These are phyloP conservation scores for Uloborus diversus DNA, from an alignment of 1,140 invertebrate species.

Conservation along the genomic window DNA sequence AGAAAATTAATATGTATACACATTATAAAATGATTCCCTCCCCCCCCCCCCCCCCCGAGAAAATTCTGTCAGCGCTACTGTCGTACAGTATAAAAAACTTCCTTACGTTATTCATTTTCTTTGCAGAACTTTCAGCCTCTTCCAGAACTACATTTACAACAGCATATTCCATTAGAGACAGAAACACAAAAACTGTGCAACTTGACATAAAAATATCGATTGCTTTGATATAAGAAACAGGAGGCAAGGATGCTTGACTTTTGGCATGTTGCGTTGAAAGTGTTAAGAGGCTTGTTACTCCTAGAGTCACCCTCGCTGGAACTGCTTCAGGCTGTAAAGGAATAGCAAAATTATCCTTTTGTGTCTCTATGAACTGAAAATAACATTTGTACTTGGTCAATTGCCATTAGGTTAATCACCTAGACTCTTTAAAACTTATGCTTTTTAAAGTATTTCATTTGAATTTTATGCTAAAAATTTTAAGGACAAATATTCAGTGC, in stretches of 20 bases:
- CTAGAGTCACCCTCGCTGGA: slow-evolving; percentile 86
- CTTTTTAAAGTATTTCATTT: too few species aligned
- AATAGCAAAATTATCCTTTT: not conserved
- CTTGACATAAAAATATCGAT: slow-evolving; percentile 61
- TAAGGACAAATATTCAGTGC: too few species aligned
- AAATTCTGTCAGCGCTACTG: too few species aligned
- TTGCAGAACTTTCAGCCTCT: slow-evolving; percentile 61
- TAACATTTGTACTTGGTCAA: too few species aligned
- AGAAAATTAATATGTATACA: too few species aligned
- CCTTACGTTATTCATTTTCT: slow-evolving; percentile 41
- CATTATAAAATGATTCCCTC: too few species aligned
- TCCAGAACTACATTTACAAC: slow-evolving; percentile 79
- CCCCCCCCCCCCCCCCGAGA: too few species aligned
- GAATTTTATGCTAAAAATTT: too few species aligned
- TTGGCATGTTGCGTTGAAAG: slow-evolving; percentile 92
- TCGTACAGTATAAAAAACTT: not conserved
- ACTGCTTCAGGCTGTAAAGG: slow-evolving; percentile 82
- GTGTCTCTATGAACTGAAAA: not conserved
- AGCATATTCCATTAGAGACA: slow-evolving; percentile 94
- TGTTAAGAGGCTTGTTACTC: slow-evolving; percentile 88
- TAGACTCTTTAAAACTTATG: too few species aligned
- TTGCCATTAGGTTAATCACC: too few species aligned
- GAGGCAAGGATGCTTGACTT: slow-evolving; percentile 86
- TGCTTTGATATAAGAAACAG: slow-evolving; percentile 85
- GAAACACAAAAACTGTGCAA: slow-evolving; percentile 78